Percentiles rank a stretch among this genome's conserved stretches.
Evolutionary conservation across 1,140 invertebrate genomes (phyloP).

Genomic region (Daktulosphaira vitifoliae): DNA sequence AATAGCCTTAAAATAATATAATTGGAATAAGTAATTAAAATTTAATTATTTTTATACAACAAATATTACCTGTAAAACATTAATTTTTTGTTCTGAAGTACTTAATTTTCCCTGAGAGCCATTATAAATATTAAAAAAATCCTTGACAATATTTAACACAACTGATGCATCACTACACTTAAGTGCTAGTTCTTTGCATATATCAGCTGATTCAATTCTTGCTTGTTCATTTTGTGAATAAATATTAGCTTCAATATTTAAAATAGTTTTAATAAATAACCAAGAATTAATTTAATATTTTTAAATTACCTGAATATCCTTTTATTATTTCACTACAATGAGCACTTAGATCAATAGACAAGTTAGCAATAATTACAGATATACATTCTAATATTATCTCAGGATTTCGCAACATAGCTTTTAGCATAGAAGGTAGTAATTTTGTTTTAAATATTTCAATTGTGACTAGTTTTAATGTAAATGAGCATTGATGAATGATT

Average conservation of each 20-base stretch:
- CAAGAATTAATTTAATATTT: background rate
- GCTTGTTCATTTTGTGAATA: slow-evolving; percentile 74
- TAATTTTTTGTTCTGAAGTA: slow-evolving; percentile 76
- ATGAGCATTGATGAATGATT: slow-evolving; percentile 55
- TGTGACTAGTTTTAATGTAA: slow-evolving; percentile 55
- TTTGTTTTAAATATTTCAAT: slow-evolving; percentile 65
- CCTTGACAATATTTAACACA: slow-evolving; percentile 59
- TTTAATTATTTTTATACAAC: slow-evolving; percentile 6
- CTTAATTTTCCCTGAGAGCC: slow-evolving; percentile 88
- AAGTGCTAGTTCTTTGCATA: slow-evolving; percentile 57
- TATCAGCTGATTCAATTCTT: slow-evolving; percentile 58
- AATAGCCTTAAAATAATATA: slow-evolving; percentile 53
- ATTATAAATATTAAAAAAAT: slow-evolving; percentile 74
- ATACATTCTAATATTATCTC: slow-evolving; percentile 81
- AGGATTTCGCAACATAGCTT: slow-evolving; percentile 85
- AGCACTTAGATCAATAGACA: slow-evolving; percentile 69
- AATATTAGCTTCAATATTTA: slow-evolving; percentile 52
- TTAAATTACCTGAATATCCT: slow-evolving; percentile 57
- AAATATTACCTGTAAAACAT: slow-evolving; percentile 62
- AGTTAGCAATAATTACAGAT: slow-evolving; percentile 58
- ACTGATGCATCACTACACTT: slow-evolving; percentile 62
- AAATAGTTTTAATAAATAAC: slow-evolving; percentile 32
- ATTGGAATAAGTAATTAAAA: background rate
- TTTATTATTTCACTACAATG: slow-evolving; percentile 74
- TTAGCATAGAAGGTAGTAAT: slow-evolving; percentile 76